Base-by-base conservation (phyloP, 2,888 invertebrate genomes). In the Mythimna lalbum region DNA sequence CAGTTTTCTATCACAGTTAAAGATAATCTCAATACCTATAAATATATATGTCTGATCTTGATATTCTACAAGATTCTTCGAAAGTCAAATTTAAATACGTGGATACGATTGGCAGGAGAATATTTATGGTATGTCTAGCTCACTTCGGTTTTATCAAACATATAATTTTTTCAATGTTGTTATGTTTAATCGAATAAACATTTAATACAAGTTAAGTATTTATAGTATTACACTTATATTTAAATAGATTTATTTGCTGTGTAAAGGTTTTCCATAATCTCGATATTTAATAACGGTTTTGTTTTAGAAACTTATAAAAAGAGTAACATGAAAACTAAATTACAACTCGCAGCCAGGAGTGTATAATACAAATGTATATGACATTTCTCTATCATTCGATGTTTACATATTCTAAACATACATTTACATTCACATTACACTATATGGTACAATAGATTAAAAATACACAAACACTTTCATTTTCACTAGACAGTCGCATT, bases 401-500 rank as follows among this genome's bases (percentile, higher is more conserved):
- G 79, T 78, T 75, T 64, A 71, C 10, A 69, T 52, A 27, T 57
- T 61, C 79, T 82, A 78, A 60, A 78, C 36, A 74, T 27, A 62
- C 69, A 78, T 62, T 56, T 43, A 81, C 69, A 59, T 81, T 66
- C 67, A 81, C 55, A 56, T 63, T 57, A 60, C 23, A 21, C 55
- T 65, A 60, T 78, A 75, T 60, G 23, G 14, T 65, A 82, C 71
- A 69, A 9, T 55, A 68, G 43, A 73, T 62, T 80, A 59, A 65
- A 64, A 62, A 36, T 61, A 61, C 55, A 52, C 64, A 64, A 61
- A 53, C 55, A 70, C 66, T 55, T 67, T 52, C 60, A 53, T 52
- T 7, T 49, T 27, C 61, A 63, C 78, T 62, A 19, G 10, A 49
- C 62, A 56, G 21, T 53, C 57, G 50, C 43, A 52, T 31, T 31